Base-by-base conservation (phyloP, 1,140 invertebrate genomes). In the Apis laboriosa region DNA sequence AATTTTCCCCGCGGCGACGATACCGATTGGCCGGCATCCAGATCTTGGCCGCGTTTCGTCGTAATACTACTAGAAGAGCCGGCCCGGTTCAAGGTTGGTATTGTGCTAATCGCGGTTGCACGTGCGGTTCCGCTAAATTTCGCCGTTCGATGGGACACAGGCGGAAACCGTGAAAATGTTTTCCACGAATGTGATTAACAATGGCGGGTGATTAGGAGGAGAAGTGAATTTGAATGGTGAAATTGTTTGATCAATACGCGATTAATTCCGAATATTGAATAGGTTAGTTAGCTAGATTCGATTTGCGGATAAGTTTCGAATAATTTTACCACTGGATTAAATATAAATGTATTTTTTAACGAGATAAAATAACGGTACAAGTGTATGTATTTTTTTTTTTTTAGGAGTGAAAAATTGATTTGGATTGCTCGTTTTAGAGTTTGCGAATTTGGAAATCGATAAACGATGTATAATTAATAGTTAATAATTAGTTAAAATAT, bases 21-120 rank as follows among this genome's bases (percentile, higher is more conserved):
- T 51, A 71, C 63, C 80, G 72, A 88, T 83, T 90, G 87, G 88
- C 88, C 58, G 15, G 34, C 17, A 56, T 87, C 84, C 89, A 90
- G 86, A 61, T 74, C 49, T 17, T 61, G 24, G 34, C 70, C 55
- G 67, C n/a, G 12, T 80, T 73, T 72, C 80, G 77, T 71, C 77
- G 67, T 63, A 81, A 66, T 68, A 68, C 51, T 19, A 61, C 63
- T 15, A 34, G 55, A 76, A 61, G 53, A 78, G 56, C 66, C 70
- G 17, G 15, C 60, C 56, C 68, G 74, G 81, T 84, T 88, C 86
- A 88, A 86, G 86, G 86, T 76, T 72, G 74, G 21, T 74, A 21
- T 61, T 66, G 43, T 58, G 70, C 76, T 68, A 70, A 77, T 68
- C 56, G 79, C 72, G 34, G 68, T 56, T 56, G 58, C 67, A 73